A percentile compares a stretch with the other conserved stretches of the same genome.
These are phyloP conservation scores for Parazoanthus swiftii DNA, from an alignment of 92 coral and sea anemone genomes.

Conservation along the genomic window DNA sequence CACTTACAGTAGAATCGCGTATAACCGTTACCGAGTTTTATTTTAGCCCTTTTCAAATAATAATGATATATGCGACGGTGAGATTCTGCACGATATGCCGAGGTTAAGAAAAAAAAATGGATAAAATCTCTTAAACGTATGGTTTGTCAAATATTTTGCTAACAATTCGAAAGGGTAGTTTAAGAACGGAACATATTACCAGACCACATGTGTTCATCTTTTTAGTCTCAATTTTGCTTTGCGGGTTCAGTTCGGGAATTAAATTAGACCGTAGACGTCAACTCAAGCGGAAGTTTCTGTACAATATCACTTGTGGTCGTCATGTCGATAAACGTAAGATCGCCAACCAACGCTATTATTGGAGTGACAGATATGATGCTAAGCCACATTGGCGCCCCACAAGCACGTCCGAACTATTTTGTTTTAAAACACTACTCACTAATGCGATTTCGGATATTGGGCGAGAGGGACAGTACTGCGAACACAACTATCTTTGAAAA, in stretches of 20 bases:
- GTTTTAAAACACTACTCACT: not conserved
- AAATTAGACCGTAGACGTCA: not conserved
- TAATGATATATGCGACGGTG: not conserved
- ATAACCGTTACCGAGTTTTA: not conserved
- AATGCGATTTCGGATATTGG: not conserved
- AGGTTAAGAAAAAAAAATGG: not conserved
- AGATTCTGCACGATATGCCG: not conserved
- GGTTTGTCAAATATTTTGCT: too few species aligned
- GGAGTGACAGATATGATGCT: not conserved
- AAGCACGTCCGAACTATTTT: not conserved
- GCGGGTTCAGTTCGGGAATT: not conserved
- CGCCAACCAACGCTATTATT: not conserved
- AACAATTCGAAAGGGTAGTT: not conserved
- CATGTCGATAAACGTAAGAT: not conserved
- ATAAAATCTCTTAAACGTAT: not conserved
- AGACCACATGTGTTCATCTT: too few species aligned
- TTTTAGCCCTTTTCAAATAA: not conserved
- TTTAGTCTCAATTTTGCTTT: not conserved
- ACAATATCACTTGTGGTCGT: not conserved
- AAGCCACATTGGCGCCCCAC: not conserved
- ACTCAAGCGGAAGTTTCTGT: not conserved
- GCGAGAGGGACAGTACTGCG: not conserved
- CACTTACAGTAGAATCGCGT: not conserved
- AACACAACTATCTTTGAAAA: not conserved
- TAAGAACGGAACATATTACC: too few species aligned